phyloP scores from a whole-genome alignment of 1,140 invertebrate genomes.

The Microplitis demolitor region DNA sequence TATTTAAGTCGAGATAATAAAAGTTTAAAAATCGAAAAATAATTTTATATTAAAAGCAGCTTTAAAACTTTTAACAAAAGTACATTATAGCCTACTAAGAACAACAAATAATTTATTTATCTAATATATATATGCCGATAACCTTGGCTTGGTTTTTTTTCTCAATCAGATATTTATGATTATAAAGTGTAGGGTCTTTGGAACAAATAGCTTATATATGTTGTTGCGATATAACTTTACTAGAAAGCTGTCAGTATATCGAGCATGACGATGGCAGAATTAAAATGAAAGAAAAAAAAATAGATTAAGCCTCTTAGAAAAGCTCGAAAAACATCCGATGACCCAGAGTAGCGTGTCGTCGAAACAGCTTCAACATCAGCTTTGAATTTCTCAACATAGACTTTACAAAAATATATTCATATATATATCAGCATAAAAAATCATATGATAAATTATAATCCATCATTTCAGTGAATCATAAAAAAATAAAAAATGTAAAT shows the following conservation, averaged over 20 bases:
- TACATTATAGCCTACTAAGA: too few species aligned
- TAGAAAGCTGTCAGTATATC: too few species aligned
- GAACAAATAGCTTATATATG: neutral
- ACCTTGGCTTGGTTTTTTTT: constrained; percentile 20
- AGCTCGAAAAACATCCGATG: too few species aligned
- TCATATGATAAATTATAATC: neutral
- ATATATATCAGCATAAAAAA: too few species aligned
- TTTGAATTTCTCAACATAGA: too few species aligned
- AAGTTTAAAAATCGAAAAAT: neutral
- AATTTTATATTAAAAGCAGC: neutral
- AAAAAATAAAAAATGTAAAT: neutral
- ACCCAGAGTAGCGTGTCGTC: too few species aligned
- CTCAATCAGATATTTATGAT: constrained; percentile 25
- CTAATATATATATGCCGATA: neutral
- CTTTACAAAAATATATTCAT: too few species aligned
- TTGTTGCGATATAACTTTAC: too few species aligned
- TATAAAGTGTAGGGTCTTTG: neutral
- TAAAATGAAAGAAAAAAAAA: too few species aligned
- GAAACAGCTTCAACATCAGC: too few species aligned
- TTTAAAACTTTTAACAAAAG: neutral
- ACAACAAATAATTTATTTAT: neutral
- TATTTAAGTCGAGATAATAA: neutral
- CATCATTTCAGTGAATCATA: neutral
- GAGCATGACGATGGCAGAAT: too few species aligned
- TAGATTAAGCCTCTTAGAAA: too few species aligned